phyloP scores from a whole-genome alignment of 2,113 vertebrate species.

The Malaclemys terrapin region DNA sequence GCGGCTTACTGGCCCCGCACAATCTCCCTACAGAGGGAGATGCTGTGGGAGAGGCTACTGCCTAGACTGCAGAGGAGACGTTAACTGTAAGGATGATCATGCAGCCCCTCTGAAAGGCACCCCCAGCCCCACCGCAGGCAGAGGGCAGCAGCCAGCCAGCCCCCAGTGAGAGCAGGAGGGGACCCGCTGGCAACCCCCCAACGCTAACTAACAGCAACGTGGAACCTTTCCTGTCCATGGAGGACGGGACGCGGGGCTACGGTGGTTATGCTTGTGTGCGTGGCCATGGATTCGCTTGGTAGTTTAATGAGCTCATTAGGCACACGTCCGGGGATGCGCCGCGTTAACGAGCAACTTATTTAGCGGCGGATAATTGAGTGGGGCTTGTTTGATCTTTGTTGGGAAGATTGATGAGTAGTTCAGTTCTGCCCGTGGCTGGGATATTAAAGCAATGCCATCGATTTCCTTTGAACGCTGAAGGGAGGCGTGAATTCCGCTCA shows the following conservation, averaged over 20 bases:
- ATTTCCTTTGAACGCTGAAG: background rate
- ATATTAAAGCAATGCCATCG: background rate
- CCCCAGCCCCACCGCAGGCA: no score
- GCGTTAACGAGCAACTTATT: background rate
- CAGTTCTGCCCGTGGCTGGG: background rate
- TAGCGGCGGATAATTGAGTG: background rate
- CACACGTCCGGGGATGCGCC: background rate
- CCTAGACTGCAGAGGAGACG: background rate
- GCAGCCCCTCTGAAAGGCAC: background rate
- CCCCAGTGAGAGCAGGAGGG: background rate
- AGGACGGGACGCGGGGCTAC: background rate
- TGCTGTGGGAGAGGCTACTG: background rate
- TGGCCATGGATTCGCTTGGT: background rate
- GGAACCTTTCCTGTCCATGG: background rate
- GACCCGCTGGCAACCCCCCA: background rate
- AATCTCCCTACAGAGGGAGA: background rate
- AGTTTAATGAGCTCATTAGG: background rate
- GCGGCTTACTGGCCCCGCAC: background rate
- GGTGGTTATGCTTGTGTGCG: background rate
- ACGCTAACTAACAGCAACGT: background rate
- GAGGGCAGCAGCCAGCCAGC: background rate
- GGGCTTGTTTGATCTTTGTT: rapidly evolving
- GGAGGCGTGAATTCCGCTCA: background rate
- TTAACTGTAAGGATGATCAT: background rate
- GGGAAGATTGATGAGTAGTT: background rate